Evolutionary conservation across 2,888 invertebrate genomes (phyloP).

Genomic region (Formica aserva): DNA sequence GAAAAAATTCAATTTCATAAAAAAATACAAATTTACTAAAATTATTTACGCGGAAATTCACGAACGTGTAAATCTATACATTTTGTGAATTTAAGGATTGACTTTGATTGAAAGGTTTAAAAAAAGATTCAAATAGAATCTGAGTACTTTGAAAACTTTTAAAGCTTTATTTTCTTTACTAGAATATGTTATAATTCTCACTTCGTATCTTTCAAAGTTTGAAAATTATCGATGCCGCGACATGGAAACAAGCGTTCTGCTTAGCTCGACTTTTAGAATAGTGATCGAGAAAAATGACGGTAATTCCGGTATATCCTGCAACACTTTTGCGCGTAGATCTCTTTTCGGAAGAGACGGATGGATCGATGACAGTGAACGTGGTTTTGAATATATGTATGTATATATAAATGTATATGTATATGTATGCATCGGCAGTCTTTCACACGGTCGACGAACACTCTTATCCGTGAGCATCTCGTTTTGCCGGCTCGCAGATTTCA

Average conservation of each 20-base stretch:
- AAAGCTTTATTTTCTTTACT: neutral
- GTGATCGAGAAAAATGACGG: slow-evolving; percentile 17
- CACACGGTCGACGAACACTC: slow-evolving; percentile 64
- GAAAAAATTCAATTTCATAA: neutral
- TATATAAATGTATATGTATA: neutral
- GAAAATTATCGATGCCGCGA: neutral
- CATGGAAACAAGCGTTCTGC: neutral
- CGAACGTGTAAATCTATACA: no score
- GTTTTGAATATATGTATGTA: slow-evolving; percentile 35
- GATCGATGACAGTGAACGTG: slow-evolving; percentile 22
- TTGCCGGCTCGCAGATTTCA: slow-evolving; percentile 53
- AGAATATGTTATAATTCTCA: neutral
- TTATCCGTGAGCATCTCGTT: slow-evolving; percentile 62
- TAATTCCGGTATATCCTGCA: slow-evolving; percentile 30
- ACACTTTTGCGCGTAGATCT: slow-evolving; percentile 21
- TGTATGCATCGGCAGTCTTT: slow-evolving; percentile 56
- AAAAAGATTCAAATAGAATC: neutral
- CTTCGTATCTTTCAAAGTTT: neutral
- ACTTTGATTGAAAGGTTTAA: neutral
- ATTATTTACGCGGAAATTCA: neutral
- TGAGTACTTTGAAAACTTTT: neutral
- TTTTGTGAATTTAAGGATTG: neutral
- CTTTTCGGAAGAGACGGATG: slow-evolving; percentile 37
- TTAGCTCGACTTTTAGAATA: neutral
- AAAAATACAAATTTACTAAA: neutral